Percentiles rank a stretch among this genome's conserved stretches.
These are phyloP conservation scores for Xyrauchen texanus DNA, from an alignment of 2,113 vertebrate species.

Conservation along the genomic window DNA sequence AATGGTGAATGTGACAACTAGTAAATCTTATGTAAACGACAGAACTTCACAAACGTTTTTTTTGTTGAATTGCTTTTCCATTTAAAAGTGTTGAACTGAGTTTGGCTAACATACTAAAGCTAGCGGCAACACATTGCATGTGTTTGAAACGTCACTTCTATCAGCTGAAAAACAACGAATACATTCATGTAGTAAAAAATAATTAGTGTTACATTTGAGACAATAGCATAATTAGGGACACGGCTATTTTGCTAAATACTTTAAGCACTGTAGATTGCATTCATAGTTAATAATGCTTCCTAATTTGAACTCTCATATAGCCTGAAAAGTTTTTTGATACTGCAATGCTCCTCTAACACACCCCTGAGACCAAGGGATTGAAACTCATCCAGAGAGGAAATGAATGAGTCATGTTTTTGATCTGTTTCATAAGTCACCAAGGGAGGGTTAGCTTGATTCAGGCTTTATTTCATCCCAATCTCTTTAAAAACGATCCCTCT, in stretches of 20 bases:
- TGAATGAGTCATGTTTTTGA: conserved; percentile 39
- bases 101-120: too few species aligned
- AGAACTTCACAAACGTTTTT: too few species aligned
- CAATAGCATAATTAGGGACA: too few species aligned
- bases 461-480: conserved; percentile 12
- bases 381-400: conserved; percentile 34
- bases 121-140: too few species aligned
- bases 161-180: too few species aligned
- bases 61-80: too few species aligned
- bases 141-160: too few species aligned
- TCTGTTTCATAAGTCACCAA: conserved; percentile 5
- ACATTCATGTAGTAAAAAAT: too few species aligned
- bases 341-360: conserved; percentile 6
- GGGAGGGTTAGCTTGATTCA: conserved; percentile 14
- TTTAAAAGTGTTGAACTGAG: too few species aligned
- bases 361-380: conserved; percentile 13
- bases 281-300: background rate
- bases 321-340: conserved; percentile 29
- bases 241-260: background rate
- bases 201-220: too few species aligned
- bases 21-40: too few species aligned
- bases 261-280: conserved; percentile 9
- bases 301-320: background rate
- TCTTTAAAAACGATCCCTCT: background rate
- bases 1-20: too few species aligned